Percentiles rank a stretch among this genome's conserved stretches.
phyloP scores from a whole-genome alignment of 2,113 vertebrate genomes.

The Phalacrocorax aristotelis region DNA sequence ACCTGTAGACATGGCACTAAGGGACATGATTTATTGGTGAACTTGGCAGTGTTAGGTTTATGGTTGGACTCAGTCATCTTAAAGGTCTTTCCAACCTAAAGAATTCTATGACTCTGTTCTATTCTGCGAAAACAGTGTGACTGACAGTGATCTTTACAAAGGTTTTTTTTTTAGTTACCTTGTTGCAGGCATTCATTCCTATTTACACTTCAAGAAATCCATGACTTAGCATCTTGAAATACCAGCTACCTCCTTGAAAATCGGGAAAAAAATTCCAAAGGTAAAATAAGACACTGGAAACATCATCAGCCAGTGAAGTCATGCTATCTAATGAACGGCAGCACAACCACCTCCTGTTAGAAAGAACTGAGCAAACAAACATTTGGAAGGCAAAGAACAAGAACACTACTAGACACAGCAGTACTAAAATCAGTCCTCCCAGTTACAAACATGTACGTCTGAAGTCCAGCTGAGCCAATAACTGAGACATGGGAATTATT shows the following conservation, averaged over 20 bases:
- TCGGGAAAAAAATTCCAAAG: background rate
- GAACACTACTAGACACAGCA: background rate
- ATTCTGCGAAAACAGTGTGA: background rate
- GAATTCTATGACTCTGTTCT: background rate
- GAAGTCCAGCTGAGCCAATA: background rate
- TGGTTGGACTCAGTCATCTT: background rate
- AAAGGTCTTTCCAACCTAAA: background rate
- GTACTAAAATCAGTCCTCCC: background rate
- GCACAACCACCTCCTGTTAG: background rate
- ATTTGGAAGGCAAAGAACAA: background rate
- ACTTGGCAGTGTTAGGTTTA: background rate
- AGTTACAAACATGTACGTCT: background rate
- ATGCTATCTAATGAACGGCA: background rate
- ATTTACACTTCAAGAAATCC: background rate
- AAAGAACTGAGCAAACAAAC: background rate
- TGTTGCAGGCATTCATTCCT: background rate
- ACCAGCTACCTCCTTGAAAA: background rate
- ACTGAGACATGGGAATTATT: background rate
- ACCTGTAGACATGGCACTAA: background rate
- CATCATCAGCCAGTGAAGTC: background rate
- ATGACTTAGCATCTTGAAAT: background rate
- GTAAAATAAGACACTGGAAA: background rate
- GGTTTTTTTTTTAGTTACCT: background rate
- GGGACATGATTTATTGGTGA: background rate
- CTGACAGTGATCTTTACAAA: background rate